These are phyloP conservation scores for Gallirallus australis DNA, from an alignment of 2,797 vertebrate species.

Conservation along the genomic window DNA sequence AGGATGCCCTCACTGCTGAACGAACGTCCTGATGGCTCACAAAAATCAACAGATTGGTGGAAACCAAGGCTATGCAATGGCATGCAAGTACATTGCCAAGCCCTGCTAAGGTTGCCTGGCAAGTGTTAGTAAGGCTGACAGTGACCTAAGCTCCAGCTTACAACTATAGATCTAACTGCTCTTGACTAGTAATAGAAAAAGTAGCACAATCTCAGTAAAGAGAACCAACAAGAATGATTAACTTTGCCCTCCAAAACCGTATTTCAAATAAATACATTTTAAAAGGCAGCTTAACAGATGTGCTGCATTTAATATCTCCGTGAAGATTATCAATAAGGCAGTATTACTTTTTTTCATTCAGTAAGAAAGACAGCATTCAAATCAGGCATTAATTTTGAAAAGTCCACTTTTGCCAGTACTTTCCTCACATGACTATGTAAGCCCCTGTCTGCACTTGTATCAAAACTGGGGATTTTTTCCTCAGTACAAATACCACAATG, in stretches of 20 bases:
- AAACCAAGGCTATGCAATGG: background rate
- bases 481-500: background rate
- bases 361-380: background rate
- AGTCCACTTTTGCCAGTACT: background rate
- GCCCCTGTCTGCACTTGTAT: fast-evolving
- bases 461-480: background rate
- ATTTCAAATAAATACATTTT: background rate
- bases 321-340: background rate
- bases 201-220: background rate
- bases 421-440: fast-evolving
- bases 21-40: background rate
- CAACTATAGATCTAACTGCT: background rate
- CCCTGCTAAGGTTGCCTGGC: background rate
- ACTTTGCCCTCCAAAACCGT: background rate
- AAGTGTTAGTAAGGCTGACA: background rate
- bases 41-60: background rate
- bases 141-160: background rate
- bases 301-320: background rate
- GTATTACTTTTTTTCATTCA: background rate
- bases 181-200: background rate
- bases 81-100: background rate
- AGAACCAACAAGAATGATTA: background rate
- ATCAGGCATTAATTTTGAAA: background rate
- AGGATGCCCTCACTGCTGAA: background rate
- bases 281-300: background rate